phyloP scores from a whole-genome alignment of 2,113 vertebrate genomes.

The Corythornis madagascariensis region DNA sequence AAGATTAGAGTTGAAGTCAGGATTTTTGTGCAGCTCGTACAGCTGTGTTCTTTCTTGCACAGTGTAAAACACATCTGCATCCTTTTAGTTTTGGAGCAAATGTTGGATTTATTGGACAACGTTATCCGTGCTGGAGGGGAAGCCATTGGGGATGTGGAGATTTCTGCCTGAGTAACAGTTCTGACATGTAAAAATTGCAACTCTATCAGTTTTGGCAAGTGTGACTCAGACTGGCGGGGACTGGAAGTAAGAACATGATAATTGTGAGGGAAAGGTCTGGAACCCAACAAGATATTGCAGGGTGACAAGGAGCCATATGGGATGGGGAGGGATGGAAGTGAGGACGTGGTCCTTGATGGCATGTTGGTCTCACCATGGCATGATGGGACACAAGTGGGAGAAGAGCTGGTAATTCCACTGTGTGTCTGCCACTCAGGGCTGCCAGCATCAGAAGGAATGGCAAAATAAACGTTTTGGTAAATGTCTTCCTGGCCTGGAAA shows the following conservation, averaged over 20 bases:
- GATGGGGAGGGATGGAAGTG: background rate
- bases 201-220: conserved; percentile 1
- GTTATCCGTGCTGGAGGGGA: background rate
- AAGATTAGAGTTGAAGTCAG: conserved; percentile 28
- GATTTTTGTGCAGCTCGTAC: conserved; percentile 10
- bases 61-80: background rate
- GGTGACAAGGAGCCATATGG: background rate
- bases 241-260: conserved; percentile 17
- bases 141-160: background rate
- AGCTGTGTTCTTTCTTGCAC: conserved; percentile 35
- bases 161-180: background rate
- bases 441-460: background rate
- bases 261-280: conserved; percentile 33
- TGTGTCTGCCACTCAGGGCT: background rate
- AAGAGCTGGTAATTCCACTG: conserved; percentile 27
- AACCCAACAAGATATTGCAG: background rate
- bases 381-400: conserved; percentile 22
- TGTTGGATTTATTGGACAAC: background rate
- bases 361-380: background rate
- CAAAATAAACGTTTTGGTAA: background rate
- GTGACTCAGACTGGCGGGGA: background rate
- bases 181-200: conserved; percentile 28
- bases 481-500: background rate
- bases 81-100: conserved; percentile 11
- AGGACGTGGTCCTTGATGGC: background rate